A percentile compares a stretch with the other conserved stretches of the same genome.
Evolutionary conservation across 1,140 invertebrate genomes (phyloP).

Genomic region (Pseudomyrmex sp.): DNA sequence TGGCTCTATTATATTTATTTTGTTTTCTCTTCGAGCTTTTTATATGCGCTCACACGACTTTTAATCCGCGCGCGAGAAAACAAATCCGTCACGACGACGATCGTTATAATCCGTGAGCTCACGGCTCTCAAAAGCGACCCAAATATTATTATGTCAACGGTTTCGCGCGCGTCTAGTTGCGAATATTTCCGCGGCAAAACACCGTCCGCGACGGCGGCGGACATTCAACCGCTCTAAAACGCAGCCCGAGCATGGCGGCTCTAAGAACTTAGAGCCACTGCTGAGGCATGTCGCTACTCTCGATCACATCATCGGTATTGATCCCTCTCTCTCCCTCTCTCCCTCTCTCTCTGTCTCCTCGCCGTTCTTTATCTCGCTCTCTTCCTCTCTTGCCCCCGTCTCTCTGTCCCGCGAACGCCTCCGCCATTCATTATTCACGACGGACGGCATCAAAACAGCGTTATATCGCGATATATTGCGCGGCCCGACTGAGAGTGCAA

Average conservation of each 20-base stretch:
- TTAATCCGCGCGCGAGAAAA: conserved; percentile 32
- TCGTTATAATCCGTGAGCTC: conserved; percentile 40
- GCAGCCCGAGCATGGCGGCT: conserved; percentile 18
- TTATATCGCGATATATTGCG: conserved; percentile 58
- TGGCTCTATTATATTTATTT: conserved; percentile 29
- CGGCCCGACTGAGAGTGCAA: conserved; percentile 46
- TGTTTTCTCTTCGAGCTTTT: conserved; percentile 14
- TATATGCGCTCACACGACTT: conserved; percentile 9
- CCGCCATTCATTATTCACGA: conserved; percentile 57
- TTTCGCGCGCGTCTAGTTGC: conserved; percentile 15
- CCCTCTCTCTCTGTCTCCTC: conserved; percentile 8
- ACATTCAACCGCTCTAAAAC: conserved; percentile 49
- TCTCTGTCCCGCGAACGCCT: conserved; percentile 17
- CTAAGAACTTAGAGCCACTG: conserved; percentile 40
- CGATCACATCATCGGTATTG: conserved; percentile 56
- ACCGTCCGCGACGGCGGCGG: conserved; percentile 3
- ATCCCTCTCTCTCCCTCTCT: conserved; percentile 23
- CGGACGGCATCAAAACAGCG: conserved; percentile 59
- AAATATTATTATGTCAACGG: conserved; percentile 44
- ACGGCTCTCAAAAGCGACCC: conserved; percentile 38
- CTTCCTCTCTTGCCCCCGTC: conserved; percentile 6
- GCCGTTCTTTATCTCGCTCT: not conserved
- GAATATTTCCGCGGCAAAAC: conserved; percentile 31
- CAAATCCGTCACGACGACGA: conserved; percentile 48
- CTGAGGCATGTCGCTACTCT: conserved; percentile 50